Evolutionary conservation across 2,797 vertebrate genomes (phyloP), one percentile per base, ranked within the genome.

Genomic region (Cryptoblepharus egeriae): DNA sequence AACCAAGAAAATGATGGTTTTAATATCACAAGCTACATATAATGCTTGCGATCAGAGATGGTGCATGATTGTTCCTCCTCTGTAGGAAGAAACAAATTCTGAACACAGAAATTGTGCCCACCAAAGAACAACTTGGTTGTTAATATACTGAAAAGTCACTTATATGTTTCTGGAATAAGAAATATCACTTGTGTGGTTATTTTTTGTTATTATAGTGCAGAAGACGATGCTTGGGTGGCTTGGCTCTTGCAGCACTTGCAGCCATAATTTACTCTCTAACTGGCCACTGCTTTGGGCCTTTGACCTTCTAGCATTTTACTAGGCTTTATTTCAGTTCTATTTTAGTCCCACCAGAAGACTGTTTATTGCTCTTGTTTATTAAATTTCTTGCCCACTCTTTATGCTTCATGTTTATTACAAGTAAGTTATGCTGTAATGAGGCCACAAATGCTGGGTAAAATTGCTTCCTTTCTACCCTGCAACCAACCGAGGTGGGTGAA

Each of bases 391-490:
- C 30, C 26, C 58, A 73, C 32, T 6, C 15, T 73, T 64, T 73
- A 64, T 64, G 28, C 49, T 35, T 81, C 49, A 65, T 22, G 28
- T 74, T 81, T 81, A 64, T 73, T 74, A 39, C 70, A 24, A n/a
- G 70, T 74, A 57, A 74, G 49, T 80, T 73, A 63, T 73, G 30
- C 60, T 73, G 20, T 55, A 65, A 80, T 64, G 60, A 80, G 42
- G 42, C 32, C 60, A 55, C 30, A 73, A 49, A 73, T 58, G 64
- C 60, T 30, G 35, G 42, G 69, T 20, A 37, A 37, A 80, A 80
- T n/a, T 28, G 45, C 30, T 11, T 61, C 37, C 39, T 80, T 73
- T 80, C 26, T 32, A n/a, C 63, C 15, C 26, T 49, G 39, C 24
- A 52, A 2, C 39, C 39, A 37, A 4, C 39, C 32, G 24, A 37